A percentile compares a stretch with the other conserved stretches of the same genome.
phyloP scores from a whole-genome alignment of 53 echinoderm and acorn worm genomes.

The Zoroaster sp. region DNA sequence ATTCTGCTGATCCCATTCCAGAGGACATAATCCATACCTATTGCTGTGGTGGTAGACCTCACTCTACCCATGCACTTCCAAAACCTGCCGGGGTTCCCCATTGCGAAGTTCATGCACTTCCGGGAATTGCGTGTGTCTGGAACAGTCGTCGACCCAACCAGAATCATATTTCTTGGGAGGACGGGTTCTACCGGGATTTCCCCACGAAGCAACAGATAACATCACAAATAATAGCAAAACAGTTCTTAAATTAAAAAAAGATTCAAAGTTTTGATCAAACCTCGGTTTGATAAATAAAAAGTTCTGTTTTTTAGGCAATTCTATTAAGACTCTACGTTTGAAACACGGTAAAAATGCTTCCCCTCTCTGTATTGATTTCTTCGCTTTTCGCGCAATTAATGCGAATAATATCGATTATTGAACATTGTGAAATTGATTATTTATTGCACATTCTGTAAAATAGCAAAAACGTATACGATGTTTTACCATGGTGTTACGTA shows the following conservation, averaged over 20 bases:
- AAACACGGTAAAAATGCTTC: no score
- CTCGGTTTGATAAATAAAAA: no score
- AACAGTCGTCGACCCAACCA: slow-evolving; percentile 42
- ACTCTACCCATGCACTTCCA: slow-evolving; percentile 25
- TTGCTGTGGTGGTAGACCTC: slow-evolving; percentile 8
- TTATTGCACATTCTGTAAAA: no score
- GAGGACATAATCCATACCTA: slow-evolving; percentile 25
- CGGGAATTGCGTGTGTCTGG: slow-evolving; percentile 23
- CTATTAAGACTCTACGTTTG: no score
- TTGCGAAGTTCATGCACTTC: background rate
- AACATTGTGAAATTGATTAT: no score
- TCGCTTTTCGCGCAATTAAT: no score
- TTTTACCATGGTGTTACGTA: no score
- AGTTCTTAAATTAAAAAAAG: background rate
- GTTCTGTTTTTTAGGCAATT: no score
- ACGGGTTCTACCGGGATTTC: background rate
- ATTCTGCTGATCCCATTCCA: slow-evolving; percentile 9
- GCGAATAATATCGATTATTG: no score
- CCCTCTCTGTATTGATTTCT: no score
- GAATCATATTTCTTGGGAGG: background rate
- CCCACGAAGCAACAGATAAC: background rate
- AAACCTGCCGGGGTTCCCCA: background rate
- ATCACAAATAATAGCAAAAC: background rate
- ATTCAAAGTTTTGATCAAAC: no score
- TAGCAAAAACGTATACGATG: no score